Base-by-base conservation (phyloP, 1,140 invertebrate genomes). In the Charaxes varanes region DNA sequence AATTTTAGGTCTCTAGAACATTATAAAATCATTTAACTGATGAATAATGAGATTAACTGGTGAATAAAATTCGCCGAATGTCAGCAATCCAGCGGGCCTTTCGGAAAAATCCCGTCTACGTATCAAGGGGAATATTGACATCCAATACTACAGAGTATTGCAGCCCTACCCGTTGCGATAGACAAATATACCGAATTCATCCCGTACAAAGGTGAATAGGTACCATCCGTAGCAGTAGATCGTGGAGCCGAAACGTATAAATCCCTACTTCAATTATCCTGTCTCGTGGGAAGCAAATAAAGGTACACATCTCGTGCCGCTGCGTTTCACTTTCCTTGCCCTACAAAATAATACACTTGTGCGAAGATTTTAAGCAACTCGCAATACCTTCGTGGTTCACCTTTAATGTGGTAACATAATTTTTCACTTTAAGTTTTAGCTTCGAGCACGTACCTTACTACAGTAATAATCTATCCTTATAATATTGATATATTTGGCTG, bases 191-290 rank as follows among this genome's bases (percentile, higher is more conserved):
- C 54, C 23, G 37, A 57, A 54, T 36, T 48, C 41, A 44, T 22
- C 37, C 34, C 27, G 44, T 46, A 51, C 51, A 57, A 57, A 54
- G 44, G 47, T 47, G 34, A 46, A 41, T 55, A 44, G 32, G 27
- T 41, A 41, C 41, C 41, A 50, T 45, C 50, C 36, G 50, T 56
- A 48, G n/a, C n/a, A n/a, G 58, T 51, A 57, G 58, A 61, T 47
- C 38, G 60, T 56, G 70, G 62, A 71, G 71, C 65, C 62, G 59
- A 67, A 68, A 70, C 63, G 57, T 63, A 72, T 79, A 76, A 79
- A 76, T 80, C 66, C 70, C 63, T 70, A 66, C 66, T 80, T 74
- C 72, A 77, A 77, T 80, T 77, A 80, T 74, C 61, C 48, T 62
- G 64, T 70, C 66, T 66, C 68, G 59, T 53, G 58, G 61, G 66